These are phyloP conservation scores for Empidonax traillii DNA, from an alignment of 2,113 vertebrate genomes.

Conservation along the genomic window DNA sequence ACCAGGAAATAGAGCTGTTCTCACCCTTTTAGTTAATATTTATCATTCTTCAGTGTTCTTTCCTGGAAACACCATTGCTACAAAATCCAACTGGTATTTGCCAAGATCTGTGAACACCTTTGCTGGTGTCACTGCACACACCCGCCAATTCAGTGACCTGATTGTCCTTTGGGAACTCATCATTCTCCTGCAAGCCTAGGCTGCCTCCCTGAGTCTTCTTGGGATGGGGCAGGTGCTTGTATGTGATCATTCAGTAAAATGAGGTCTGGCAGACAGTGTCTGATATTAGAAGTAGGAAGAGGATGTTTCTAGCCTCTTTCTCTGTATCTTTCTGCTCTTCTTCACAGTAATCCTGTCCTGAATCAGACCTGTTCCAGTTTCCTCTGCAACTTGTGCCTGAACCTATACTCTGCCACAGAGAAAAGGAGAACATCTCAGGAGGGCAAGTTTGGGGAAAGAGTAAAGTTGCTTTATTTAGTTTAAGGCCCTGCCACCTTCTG, in stretches of 20 bases:
- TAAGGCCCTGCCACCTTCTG: neutral
- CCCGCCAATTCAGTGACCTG: neutral
- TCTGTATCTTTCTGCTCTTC: conserved; percentile 12
- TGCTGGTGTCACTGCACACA: neutral
- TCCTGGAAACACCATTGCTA: neutral
- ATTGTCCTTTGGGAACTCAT: neutral
- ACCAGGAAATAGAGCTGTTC: neutral
- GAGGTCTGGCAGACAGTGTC: neutral
- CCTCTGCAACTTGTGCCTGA: conserved; percentile 82
- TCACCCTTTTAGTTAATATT: neutral
- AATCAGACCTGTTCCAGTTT: conserved; percentile 89
- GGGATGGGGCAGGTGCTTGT: neutral
- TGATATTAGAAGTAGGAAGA: neutral
- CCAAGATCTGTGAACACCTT: neutral
- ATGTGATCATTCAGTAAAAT: neutral
- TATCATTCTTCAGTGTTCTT: neutral
- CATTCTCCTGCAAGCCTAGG: neutral
- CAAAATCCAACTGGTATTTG: neutral
- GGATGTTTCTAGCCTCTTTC: neutral
- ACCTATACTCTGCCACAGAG: conserved; percentile 75
- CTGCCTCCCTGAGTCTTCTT: neutral
- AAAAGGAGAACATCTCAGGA: conserved; percentile 63
- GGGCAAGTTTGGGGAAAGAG: conserved; percentile 68
- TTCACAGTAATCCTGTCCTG: conserved; percentile 81
- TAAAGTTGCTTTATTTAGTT: neutral